These are phyloP conservation scores for Sweltsa coloradensis DNA, from an alignment of 1,140 invertebrate genomes.

Conservation along the genomic window DNA sequence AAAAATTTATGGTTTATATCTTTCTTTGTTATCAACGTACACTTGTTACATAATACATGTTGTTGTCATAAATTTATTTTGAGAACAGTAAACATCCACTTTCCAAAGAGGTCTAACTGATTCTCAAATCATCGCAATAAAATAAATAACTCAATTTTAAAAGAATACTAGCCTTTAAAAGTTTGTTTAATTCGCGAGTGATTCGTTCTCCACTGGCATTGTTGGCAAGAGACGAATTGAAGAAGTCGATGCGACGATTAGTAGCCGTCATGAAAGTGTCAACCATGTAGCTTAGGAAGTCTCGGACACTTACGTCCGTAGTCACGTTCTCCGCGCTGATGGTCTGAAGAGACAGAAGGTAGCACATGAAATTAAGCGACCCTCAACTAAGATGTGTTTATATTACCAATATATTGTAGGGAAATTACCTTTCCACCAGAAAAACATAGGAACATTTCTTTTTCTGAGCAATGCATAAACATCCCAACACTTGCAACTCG, in stretches of 20 bases:
- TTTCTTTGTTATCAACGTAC: not conserved
- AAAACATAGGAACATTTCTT: constrained; percentile 29
- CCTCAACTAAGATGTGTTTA: not conserved
- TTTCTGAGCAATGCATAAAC: constrained; percentile 29
- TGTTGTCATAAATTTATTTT: too few species aligned
- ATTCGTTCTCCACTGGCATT: constrained; percentile 21
- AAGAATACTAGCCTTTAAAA: constrained; percentile 21
- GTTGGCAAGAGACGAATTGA: constrained; percentile 27
- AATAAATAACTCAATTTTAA: constrained; percentile 6
- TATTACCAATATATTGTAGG: not conserved
- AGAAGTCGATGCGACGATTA: constrained; percentile 27
- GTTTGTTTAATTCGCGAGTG: constrained; percentile 22
- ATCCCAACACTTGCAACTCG: constrained; percentile 30
- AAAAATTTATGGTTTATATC: not conserved
- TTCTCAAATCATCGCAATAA: not conserved
- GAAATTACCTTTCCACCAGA: constrained; percentile 26
- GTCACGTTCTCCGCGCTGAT: constrained; percentile 22
- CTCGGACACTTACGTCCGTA: constrained; percentile 23
- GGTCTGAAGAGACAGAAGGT: constrained; percentile 4
- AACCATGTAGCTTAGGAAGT: constrained; percentile 26
- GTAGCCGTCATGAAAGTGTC: constrained; percentile 18
- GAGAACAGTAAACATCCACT: not conserved
- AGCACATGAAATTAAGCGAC: not conserved
- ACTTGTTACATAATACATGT: too few species aligned
- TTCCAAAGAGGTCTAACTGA: not conserved